These are phyloP conservation scores for Coelopa frigida DNA, from an alignment of 1,140 invertebrate genomes.

Conservation along the genomic window DNA sequence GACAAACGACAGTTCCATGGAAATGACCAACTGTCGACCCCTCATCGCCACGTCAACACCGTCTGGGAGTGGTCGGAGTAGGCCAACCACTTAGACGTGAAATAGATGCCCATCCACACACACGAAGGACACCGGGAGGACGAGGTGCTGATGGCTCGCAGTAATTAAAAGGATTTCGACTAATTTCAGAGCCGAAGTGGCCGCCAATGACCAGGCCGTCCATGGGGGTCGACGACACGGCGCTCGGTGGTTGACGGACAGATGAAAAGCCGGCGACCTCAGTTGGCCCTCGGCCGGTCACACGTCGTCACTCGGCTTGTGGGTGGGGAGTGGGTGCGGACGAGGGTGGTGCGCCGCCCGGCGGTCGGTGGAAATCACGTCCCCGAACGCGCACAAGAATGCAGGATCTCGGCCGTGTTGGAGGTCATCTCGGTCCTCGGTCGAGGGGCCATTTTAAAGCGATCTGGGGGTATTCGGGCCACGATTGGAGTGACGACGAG, in stretches of 20 bases:
- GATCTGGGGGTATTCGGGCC: slow-evolving; percentile 18
- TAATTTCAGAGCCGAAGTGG: slow-evolving; percentile 32
- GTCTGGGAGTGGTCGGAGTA: too few species aligned
- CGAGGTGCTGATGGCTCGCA: slow-evolving; percentile 39
- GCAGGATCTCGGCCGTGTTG: not conserved
- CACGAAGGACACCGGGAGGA: slow-evolving; percentile 12
- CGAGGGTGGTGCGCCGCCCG: too few species aligned
- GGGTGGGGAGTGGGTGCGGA: not conserved
- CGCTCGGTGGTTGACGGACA: too few species aligned
- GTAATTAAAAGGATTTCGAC: slow-evolving; percentile 42
- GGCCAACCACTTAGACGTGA: too few species aligned
- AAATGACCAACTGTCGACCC: too few species aligned
- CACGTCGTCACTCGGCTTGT: not conserved
- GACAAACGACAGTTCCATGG: too few species aligned
- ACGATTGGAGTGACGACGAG: not conserved
- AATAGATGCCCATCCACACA: not conserved
- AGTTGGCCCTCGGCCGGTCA: slow-evolving; percentile 4
- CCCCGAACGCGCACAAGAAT: not conserved
- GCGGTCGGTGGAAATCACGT: not conserved
- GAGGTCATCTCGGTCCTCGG: too few species aligned
- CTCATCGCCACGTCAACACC: too few species aligned
- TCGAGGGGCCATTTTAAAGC: too few species aligned
- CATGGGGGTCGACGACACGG: too few species aligned
- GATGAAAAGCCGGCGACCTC: slow-evolving; percentile 31
- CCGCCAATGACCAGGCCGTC: slow-evolving; percentile 38